phyloP scores from a whole-genome alignment of 2,113 vertebrate species.

The Mixornis gularis region DNA sequence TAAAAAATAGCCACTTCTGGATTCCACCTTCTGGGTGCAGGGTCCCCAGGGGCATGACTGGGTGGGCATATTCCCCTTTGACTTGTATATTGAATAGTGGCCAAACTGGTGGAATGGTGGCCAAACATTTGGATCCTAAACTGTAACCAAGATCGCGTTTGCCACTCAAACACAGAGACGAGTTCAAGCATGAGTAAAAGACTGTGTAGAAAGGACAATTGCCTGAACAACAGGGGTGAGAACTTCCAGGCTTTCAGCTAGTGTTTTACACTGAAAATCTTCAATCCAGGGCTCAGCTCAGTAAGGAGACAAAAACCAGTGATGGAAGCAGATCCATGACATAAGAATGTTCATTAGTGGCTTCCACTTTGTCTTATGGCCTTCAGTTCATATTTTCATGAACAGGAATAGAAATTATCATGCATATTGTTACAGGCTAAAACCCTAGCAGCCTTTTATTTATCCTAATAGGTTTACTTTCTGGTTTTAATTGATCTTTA shows the following conservation, averaged over 20 bases:
- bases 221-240: background rate
- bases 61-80: background rate
- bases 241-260: background rate
- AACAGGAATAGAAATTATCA: background rate
- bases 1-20: background rate
- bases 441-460: background rate
- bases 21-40: background rate
- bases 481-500: background rate
- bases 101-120: background rate
- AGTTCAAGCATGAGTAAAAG: background rate
- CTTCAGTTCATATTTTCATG: background rate
- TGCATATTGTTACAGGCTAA: background rate
- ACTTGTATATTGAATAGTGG: background rate
- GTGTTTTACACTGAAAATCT: background rate
- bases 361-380: background rate
- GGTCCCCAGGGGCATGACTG: background rate
- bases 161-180: background rate
- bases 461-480: background rate
- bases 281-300: background rate
- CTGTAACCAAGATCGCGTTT: background rate
- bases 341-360: background rate
- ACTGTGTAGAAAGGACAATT: background rate
- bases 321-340: background rate
- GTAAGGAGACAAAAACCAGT: background rate
- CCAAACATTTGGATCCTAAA: background rate